Percentiles rank a stretch among this genome's conserved stretches.
Evolutionary conservation across 2,113 vertebrate species (phyloP).

Genomic region (Sterrhoptilus dennistouni): DNA sequence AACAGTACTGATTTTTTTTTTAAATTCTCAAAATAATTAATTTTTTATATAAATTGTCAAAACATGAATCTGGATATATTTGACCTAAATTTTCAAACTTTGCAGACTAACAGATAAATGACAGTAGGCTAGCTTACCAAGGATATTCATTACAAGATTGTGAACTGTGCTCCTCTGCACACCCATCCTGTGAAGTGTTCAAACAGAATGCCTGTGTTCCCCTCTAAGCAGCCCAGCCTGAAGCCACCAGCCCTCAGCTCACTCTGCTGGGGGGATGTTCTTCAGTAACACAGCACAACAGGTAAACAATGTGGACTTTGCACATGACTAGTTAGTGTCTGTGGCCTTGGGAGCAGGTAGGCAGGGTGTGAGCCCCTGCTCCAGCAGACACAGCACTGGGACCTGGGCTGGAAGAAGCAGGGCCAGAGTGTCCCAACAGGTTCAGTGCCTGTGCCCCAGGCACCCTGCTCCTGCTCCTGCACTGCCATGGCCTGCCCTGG

Average conservation of each 20-base stretch:
- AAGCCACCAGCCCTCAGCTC: background rate
- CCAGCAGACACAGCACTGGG: background rate
- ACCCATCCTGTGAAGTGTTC: background rate
- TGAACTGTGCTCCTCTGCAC: background rate
- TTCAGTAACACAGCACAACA: background rate
- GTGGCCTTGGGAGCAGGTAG: background rate
- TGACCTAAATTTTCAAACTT: background rate
- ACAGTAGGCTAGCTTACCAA: background rate
- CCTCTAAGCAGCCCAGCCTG: background rate
- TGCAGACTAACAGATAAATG: background rate
- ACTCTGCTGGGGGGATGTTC: background rate
- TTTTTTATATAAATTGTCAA: background rate
- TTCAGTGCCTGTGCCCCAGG: accelerated
- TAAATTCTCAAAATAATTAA: background rate
- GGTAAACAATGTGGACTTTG: background rate
- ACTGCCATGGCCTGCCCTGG: accelerated
- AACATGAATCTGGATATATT: background rate
- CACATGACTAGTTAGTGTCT: background rate
- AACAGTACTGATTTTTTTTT: background rate
- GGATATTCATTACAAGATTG: background rate
- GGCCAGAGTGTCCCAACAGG: accelerated
- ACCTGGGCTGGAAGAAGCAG: background rate
- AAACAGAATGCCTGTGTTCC: background rate
- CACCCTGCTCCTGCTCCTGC: background rate
- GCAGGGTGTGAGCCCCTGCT: accelerated